A percentile compares a stretch with the other conserved stretches of the same genome.
These are phyloP conservation scores for Rhadina sibilatrix DNA, from an alignment of 2,113 vertebrate species.

Conservation along the genomic window DNA sequence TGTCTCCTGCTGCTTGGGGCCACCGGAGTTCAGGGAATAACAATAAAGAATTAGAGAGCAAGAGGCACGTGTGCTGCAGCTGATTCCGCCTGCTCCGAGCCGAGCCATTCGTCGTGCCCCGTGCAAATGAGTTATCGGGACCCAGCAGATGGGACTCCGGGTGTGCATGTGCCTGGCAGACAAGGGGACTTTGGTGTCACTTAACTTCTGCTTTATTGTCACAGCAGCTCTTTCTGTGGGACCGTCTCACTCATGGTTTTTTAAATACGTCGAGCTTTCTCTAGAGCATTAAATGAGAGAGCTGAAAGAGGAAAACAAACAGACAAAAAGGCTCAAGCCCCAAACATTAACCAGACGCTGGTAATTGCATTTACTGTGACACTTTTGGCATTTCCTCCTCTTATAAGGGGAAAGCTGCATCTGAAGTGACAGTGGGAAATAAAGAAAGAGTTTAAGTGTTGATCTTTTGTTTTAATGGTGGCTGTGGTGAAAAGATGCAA, in stretches of 20 bases:
- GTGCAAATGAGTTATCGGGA: constrained; percentile 60
- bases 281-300: neutral
- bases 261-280: fast-evolving
- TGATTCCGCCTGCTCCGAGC: constrained; percentile 69
- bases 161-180: constrained; percentile 3
- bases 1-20: constrained; percentile 71
- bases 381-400: constrained; percentile 50
- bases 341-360: neutral
- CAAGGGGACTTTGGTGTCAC: neutral
- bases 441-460: neutral
- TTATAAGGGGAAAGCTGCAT: neutral
- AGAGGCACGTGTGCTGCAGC: constrained; percentile 71
- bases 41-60: constrained; percentile 68
- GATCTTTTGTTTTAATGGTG: neutral
- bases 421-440: neutral
- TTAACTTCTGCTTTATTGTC: constrained; percentile 57
- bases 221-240: neutral
- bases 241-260: neutral
- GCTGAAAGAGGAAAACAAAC: neutral
- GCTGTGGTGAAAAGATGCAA: neutral
- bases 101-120: constrained; percentile 67
- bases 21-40: constrained; percentile 66
- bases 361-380: constrained; percentile 60
- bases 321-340: neutral
- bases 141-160: constrained; percentile 39